These are phyloP conservation scores for Sussaba pulchella DNA, from an alignment of 2,888 invertebrate species.

Conservation along the genomic window DNA sequence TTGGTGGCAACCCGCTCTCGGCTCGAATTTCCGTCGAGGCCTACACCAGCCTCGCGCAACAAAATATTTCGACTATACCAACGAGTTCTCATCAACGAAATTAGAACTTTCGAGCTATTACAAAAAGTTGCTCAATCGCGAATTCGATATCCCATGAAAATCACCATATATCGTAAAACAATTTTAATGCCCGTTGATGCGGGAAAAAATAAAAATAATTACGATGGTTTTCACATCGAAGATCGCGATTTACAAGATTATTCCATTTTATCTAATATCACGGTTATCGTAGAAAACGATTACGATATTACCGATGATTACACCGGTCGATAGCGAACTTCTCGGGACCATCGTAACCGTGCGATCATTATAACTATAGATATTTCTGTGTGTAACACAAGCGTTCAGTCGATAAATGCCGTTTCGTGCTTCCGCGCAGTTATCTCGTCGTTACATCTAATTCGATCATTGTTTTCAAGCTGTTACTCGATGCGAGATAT, in stretches of 20 bases:
- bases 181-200: too few species aligned
- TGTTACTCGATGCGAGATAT: slow-evolving; percentile 18
- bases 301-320: slow-evolving; percentile 60
- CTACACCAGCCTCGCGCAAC: slow-evolving; percentile 25
- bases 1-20: slow-evolving; percentile 33
- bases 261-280: slow-evolving; percentile 60
- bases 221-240: slow-evolving; percentile 22
- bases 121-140: too few species aligned
- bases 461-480: slow-evolving; percentile 64
- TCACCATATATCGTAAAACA: neutral
- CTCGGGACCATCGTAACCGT: neutral
- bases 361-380: neutral
- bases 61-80: neutral
- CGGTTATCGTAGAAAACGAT: slow-evolving; percentile 26
- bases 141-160: too few species aligned
- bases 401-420: slow-evolving; percentile 52
- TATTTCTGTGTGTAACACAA: slow-evolving; percentile 27
- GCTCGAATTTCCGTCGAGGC: slow-evolving; percentile 50
- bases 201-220: slow-evolving; percentile 35
- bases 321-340: slow-evolving; percentile 51
- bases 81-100: neutral
- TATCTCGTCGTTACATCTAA: slow-evolving; percentile 63
- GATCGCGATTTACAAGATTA: slow-evolving; percentile 61
- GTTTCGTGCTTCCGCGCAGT: slow-evolving; percentile 61
- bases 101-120: slow-evolving; percentile 20